Evolutionary conservation across 2,113 vertebrate species (phyloP), one percentile per base, ranked within the genome.

Genomic region (Bothrops jararaca): DNA sequence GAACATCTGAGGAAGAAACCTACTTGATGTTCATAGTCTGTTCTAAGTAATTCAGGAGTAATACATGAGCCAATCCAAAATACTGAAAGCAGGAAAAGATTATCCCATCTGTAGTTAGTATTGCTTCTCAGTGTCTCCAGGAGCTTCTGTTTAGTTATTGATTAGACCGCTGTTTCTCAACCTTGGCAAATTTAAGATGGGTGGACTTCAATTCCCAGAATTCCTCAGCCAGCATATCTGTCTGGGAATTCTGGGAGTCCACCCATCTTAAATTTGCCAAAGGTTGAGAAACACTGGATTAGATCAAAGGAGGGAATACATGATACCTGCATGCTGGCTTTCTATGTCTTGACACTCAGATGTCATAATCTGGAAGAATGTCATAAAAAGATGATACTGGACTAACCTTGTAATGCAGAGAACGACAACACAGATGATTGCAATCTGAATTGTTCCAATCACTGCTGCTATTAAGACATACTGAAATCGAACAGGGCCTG

Each of bases 401-500:
- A 97, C 98, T 97, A 97, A 99, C 99, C 99, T 98, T 96, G 99
- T 99, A 97, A 99, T 99, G 97, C 99, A 99, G 95, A 99, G 99
- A 96, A 99, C 99, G 97, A 99, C 99, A 96, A 99, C 98, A 86
- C 99, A 99, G 98, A 99, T 99, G 98, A 99, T 99, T 94, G 99
- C 99, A 96, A 99, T 99, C 98, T 99, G 99, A 95, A 99, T 98
- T 0, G 99, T 99, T 96, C 99, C 99, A 91, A 99, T 99, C 97
- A 99, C 99, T 93, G 99, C 99, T 94, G 99, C 99, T 91, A 99
- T 99, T 97, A 99, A 98, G 96, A 99, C 99, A 58, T 99, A 99
- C 95, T 99, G 99, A 96, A 99, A 98, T 92, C 99, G 98, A 54
- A 99, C 99, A 2, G 99, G 99, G 69, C 99, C 99, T 0, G 99